These are phyloP conservation scores for Penaeus japonicus DNA, from an alignment of 1,140 invertebrate genomes.

Conservation along the genomic window DNA sequence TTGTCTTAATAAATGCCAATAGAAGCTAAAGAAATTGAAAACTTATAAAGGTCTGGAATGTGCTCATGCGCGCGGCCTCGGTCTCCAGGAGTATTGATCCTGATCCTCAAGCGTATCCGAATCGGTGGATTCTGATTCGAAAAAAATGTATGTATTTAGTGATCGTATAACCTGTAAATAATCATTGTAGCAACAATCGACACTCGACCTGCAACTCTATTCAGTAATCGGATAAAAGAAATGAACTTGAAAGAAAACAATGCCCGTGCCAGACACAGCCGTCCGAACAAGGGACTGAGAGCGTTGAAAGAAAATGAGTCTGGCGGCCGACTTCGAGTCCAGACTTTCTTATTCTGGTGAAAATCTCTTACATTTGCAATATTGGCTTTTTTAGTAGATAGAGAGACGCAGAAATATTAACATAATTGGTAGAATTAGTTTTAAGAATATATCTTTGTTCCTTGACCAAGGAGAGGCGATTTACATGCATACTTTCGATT, in stretches of 20 bases:
- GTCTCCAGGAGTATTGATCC: slow-evolving; percentile 24
- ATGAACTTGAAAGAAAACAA: not conserved
- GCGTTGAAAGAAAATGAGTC: slow-evolving; percentile 49
- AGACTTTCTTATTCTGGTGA: slow-evolving; percentile 50
- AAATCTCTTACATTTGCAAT: slow-evolving; percentile 16
- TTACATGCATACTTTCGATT: not conserved
- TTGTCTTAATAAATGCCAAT: not conserved
- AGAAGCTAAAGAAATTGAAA: slow-evolving; percentile 30
- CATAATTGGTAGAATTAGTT: no score
- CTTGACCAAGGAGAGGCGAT: not conserved
- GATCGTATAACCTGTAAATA: no score
- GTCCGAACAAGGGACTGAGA: slow-evolving; percentile 8
- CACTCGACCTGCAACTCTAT: no score
- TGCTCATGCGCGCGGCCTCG: slow-evolving; percentile 29
- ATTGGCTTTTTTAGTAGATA: not conserved
- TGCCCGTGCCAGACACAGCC: not conserved
- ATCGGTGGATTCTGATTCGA: not conserved
- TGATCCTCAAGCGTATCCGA: slow-evolving; percentile 1
- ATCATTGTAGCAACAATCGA: no score
- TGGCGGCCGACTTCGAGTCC: slow-evolving; percentile 25
- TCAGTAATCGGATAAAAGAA: not conserved
- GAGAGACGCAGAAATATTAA: no score
- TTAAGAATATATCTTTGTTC: no score
- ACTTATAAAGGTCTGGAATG: slow-evolving; percentile 14
- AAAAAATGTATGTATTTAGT: no score